Evolutionary conservation across 2,113 vertebrate species (phyloP).

Genomic region (Chiloscyllium plagiosum): DNA sequence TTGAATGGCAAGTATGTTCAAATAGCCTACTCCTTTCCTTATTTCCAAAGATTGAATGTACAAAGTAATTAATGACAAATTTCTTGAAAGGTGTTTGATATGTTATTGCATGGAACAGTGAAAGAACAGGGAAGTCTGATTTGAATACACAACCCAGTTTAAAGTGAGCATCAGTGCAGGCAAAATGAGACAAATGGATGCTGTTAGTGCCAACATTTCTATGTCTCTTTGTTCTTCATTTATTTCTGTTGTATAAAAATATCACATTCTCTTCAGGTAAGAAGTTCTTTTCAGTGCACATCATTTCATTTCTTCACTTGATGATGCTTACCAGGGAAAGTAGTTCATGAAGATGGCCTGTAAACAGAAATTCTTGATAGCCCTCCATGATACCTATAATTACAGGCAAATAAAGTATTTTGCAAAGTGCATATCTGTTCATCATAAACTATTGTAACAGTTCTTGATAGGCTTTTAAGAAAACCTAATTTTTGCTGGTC

Average conservation of each 20-base stretch:
- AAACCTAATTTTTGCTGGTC: neutral
- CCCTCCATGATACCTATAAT: neutral
- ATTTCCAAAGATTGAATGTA: neutral
- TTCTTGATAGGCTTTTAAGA: neutral
- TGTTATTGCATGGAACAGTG: neutral
- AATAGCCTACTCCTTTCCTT: too few relatives aligned
- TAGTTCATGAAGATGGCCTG: neutral
- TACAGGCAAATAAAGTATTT: neutral
- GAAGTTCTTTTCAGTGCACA: neutral
- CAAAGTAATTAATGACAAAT: neutral
- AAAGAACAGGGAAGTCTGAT: neutral
- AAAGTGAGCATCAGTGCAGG: neutral
- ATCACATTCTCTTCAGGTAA: neutral
- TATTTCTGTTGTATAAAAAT: neutral
- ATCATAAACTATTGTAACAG: neutral
- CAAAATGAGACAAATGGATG: neutral
- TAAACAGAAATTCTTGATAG: neutral
- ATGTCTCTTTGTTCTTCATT: neutral
- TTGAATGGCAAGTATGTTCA: too few relatives aligned
- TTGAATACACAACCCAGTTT: neutral
- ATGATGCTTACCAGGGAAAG: neutral
- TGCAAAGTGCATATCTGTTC: neutral
- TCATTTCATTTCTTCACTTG: neutral
- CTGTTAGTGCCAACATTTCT: neutral
- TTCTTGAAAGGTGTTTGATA: neutral